These are phyloP conservation scores for Helicoverpa zea DNA, from an alignment of 1,140 invertebrate genomes.

Conservation along the genomic window DNA sequence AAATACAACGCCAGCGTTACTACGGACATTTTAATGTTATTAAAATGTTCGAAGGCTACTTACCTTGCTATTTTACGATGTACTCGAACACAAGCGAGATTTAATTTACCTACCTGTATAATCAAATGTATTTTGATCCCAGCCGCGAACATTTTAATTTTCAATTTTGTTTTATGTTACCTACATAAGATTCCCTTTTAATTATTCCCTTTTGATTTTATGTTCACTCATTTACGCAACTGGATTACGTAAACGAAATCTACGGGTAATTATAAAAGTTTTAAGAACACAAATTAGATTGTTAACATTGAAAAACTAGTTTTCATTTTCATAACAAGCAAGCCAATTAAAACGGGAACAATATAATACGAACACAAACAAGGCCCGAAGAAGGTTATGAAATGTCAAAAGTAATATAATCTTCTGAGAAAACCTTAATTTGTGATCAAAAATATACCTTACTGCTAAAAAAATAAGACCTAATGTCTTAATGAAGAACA, in stretches of 20 bases:
- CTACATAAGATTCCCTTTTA: neutral
- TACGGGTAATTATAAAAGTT: too few species aligned
- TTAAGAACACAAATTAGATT: too few species aligned
- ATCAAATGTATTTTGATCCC: conserved; percentile 62
- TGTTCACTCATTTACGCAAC: neutral
- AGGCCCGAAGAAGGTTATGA: neutral
- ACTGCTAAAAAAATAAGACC: neutral
- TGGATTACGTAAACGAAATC: too few species aligned
- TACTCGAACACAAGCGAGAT: conserved; percentile 63
- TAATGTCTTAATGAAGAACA: neutral
- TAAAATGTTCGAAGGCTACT: conserved; percentile 80
- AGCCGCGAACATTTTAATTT: conserved; percentile 32
- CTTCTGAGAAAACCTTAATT: neutral
- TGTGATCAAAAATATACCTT: neutral
- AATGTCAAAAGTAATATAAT: neutral
- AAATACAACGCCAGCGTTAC: conserved; percentile 76
- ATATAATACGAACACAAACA: conserved; percentile 7
- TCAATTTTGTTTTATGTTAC: conserved; percentile 3
- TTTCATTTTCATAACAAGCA: neutral
- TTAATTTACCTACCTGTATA: conserved; percentile 60
- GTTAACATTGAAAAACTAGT: neutral
- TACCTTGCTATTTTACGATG: conserved; percentile 75
- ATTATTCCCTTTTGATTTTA: conserved; percentile 15
- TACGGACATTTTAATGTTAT: conserved; percentile 81
- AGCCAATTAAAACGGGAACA: conserved; percentile 4